A percentile compares a stretch with the other conserved stretches of the same genome.
Conservation (phyloP, 2,113 vertebrate species). For the Centropus unirufus region DNA sequence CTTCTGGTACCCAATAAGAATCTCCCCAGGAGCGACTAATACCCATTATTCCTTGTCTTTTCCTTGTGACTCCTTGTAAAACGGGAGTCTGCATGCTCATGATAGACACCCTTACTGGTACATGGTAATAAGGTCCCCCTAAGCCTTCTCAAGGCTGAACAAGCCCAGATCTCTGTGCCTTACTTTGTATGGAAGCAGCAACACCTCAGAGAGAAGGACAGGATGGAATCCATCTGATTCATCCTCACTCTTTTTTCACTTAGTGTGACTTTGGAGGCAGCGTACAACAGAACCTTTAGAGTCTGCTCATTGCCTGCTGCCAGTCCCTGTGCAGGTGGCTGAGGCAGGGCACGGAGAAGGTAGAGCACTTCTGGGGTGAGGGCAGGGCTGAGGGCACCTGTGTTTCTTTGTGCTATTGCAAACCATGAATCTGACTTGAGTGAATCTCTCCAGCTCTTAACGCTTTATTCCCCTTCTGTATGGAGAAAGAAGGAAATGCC, state of each 20-base stretch:
- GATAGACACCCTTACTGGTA: too few relatives aligned
- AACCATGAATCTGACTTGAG: neutral
- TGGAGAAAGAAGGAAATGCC: neutral
- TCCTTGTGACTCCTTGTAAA: too few relatives aligned
- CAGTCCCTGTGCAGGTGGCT: neutral
- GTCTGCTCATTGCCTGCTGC: rapidly evolving
- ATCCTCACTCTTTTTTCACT: neutral
- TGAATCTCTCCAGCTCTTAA: neutral
- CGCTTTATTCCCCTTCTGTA: neutral
- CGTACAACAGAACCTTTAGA: neutral
- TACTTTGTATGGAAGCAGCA: neutral
- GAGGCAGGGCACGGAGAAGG: neutral
- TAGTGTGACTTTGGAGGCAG: neutral
- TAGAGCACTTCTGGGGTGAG: neutral
- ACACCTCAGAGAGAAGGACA: neutral
- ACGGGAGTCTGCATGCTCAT: too few relatives aligned
- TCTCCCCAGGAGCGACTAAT: too few relatives aligned
- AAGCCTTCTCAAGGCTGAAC: too few relatives aligned
- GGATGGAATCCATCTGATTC: neutral
- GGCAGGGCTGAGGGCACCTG: neutral
- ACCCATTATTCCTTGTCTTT: too few relatives aligned
- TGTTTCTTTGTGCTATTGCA: rapidly evolving
- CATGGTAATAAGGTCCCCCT: too few relatives aligned
- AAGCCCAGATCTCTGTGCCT: too few relatives aligned
- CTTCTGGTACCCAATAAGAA: too few relatives aligned